phyloP scores from a whole-genome alignment of 2,113 vertebrate genomes.

The Archilochus colubris region DNA sequence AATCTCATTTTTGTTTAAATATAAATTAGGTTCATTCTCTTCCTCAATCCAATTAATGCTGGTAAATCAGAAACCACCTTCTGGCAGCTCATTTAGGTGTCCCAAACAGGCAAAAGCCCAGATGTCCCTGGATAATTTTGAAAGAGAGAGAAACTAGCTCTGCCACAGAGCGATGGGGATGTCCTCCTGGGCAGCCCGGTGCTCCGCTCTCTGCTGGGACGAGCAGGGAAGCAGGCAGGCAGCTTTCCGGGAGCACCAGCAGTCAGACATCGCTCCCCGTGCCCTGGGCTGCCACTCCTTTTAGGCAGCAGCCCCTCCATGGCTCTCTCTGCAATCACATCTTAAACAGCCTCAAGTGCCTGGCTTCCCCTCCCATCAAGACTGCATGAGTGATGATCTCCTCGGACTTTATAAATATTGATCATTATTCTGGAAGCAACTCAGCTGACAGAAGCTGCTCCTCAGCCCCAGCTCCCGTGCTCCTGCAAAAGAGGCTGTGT shows the following conservation, averaged over 20 bases:
- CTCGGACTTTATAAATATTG: neutral
- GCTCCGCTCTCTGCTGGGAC: neutral
- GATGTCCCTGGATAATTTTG: neutral
- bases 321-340: neutral
- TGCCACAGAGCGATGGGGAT: neutral
- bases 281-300: neutral
- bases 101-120: neutral
- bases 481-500: neutral
- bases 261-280: accelerated
- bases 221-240: neutral
- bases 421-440: slow-evolving; percentile 13
- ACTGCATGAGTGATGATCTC: neutral
- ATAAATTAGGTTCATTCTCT: neutral
- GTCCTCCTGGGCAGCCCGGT: accelerated
- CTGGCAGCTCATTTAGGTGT: neutral
- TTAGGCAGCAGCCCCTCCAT: neutral
- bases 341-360: neutral
- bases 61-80: neutral
- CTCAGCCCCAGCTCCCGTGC: neutral
- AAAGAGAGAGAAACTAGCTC: neutral
- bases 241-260: neutral
- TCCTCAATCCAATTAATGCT: neutral
- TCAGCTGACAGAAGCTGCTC: neutral
- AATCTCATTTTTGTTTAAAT: slow-evolving; percentile 1
- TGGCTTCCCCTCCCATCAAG: neutral